Conservation (phyloP, 2,113 vertebrate genomes). For the Eudyptes chrysolophus region DNA sequence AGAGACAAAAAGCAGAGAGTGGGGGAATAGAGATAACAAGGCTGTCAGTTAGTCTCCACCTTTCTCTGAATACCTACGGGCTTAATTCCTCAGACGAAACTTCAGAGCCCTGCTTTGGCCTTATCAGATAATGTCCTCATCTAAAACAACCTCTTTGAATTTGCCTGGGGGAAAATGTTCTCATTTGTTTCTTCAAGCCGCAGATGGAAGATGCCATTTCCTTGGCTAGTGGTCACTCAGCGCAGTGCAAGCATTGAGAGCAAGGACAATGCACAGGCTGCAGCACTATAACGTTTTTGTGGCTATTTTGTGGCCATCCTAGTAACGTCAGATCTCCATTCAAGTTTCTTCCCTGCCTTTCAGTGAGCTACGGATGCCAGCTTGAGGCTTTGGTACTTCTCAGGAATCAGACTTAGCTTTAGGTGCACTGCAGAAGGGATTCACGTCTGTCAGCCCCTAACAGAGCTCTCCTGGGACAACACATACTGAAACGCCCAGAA, state of each 20-base stretch:
- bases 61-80: not conserved
- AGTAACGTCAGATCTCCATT: not conserved
- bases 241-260: not conserved
- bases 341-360: not conserved
- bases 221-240: not conserved
- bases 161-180: not conserved
- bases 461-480: not conserved
- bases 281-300: not conserved
- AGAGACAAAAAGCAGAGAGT: not conserved
- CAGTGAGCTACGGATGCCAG: not conserved
- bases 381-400: not conserved
- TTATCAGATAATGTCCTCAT: not conserved
- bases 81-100: not conserved
- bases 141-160: not conserved
- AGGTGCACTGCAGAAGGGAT: not conserved
- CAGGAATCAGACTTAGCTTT: not conserved
- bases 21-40: not conserved
- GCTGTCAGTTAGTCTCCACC: not conserved
- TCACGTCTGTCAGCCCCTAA: too few species aligned
- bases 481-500: fast-evolving
- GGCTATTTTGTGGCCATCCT: not conserved
- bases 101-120: not conserved
- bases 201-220: not conserved
- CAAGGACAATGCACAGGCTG: not conserved
- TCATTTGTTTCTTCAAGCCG: not conserved